Evolutionary conservation across 2,888 invertebrate species (phyloP), one percentile per base, ranked within the genome.

Genomic region (Blomia tropicalis): DNA sequence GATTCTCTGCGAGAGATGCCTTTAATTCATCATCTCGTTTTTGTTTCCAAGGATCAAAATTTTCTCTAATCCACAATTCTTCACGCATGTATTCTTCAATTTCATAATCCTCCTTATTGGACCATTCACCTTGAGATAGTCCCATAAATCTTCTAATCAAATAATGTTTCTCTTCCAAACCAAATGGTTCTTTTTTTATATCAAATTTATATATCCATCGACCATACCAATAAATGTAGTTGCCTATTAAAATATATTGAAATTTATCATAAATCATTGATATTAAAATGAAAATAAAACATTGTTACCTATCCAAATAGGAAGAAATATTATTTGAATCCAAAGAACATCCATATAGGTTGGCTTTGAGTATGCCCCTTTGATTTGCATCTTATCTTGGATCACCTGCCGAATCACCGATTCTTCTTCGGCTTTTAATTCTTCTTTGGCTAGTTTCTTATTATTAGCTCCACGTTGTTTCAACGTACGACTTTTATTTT

Each of bases 341-440:
- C 87, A 88, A 5, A 92, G 75, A 7, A 91, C 80, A 73, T 90
- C 85, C 58, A 70, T 74, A 5, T 86, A 73, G 59, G 81, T 81
- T 0, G 90, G 91, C 71, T 87, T 88, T 0, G 87, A 85, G 74
- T 90, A 91, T 1, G 87, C 88, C 22, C 92, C 92, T 72, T 75
- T 83, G 54, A 92, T 90, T 71, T 91, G 90, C 84, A 92, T 87
- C 71, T 90, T 91, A 68, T 90, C 84, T 74, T 85, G 87, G 63
- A 93, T 84, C 2, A 93, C 83, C 72, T 82, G 79, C 66, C 83
- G 79, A 61, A 92, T 83, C 43, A 88, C 79, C 64, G 78, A 78
- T 71, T 92, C 90, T 66, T 85, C 81, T 73, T 88, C 86, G 68
- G 83, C 83, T 72, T 83, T 85, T 5, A 65, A 74, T 47, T 72